phyloP scores from a whole-genome alignment of 2,888 invertebrate genomes.

The Mylabris sibirica region DNA sequence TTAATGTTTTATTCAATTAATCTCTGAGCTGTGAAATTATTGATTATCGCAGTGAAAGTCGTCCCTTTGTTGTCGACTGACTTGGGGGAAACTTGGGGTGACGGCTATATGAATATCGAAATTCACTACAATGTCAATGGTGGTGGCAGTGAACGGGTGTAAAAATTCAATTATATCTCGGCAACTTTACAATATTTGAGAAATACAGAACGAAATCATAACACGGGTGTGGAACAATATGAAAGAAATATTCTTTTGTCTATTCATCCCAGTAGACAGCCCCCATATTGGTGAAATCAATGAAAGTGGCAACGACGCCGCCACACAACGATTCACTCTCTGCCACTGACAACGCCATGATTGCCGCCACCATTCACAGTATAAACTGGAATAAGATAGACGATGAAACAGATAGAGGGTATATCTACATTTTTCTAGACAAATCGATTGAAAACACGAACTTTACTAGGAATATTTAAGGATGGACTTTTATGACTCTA shows the following conservation, averaged over 20 bases:
- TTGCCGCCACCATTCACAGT: conserved; percentile 4
- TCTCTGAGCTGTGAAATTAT: neutral
- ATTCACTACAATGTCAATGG: neutral
- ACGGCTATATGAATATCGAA: neutral
- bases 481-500: neutral
- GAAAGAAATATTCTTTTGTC: neutral
- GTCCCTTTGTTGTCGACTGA: neutral
- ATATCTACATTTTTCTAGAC: neutral
- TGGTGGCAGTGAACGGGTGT: neutral
- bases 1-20: neutral
- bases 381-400: conserved; percentile 1
- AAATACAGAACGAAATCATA: neutral
- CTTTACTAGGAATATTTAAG: conserved; percentile 3
- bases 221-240: no score
- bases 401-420: neutral
- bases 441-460: conserved; percentile 10
- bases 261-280: neutral
- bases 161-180: conserved; percentile 5
- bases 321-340: conserved; percentile 8
- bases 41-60: conserved; percentile 5
- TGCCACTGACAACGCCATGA: conserved; percentile 7
- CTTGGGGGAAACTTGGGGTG: neutral
- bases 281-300: conserved; percentile 5
- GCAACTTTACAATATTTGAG: no score
- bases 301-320: conserved; percentile 12